These are phyloP conservation scores for Dynastes grantii DNA, from an alignment of 2,888 invertebrate species.

Conservation along the genomic window DNA sequence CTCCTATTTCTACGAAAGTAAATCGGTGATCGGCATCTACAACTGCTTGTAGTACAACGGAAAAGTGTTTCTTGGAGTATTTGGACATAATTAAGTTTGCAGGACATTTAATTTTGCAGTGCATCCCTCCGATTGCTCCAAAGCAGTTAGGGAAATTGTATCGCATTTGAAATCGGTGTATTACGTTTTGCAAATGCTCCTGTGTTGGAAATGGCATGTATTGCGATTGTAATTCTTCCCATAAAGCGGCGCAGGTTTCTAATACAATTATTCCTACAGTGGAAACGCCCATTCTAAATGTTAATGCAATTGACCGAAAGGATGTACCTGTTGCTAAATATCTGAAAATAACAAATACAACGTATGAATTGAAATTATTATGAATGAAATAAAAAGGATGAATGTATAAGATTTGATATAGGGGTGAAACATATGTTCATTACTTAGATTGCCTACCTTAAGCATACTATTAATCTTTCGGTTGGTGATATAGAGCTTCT, in stretches of 20 bases:
- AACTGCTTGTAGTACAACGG: constrained; percentile 8
- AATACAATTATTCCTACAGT: constrained; percentile 7
- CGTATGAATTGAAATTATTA: neutral
- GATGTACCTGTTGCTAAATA: constrained; percentile 7
- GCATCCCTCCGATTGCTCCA: constrained; percentile 1
- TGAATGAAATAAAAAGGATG: too few relatives aligned
- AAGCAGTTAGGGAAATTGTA: constrained; percentile 16
- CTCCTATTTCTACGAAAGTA: neutral
- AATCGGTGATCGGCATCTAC: neutral
- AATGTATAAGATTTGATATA: too few relatives aligned
- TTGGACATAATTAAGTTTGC: neutral
- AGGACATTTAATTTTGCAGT: constrained; percentile 7
- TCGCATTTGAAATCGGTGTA: neutral
- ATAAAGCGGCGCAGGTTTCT: neutral
- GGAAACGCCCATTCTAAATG: constrained; percentile 1
- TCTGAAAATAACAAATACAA: neutral
- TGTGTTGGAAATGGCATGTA: neutral
- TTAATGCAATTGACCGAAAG: neutral
- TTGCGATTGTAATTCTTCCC: neutral
- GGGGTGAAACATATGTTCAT: neutral
- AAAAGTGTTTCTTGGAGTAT: neutral
- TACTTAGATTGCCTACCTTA: neutral
- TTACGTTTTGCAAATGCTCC: constrained; percentile 2
- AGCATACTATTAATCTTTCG: constrained; percentile 9
- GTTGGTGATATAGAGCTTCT: neutral